A percentile compares a stretch with the other conserved stretches of the same genome.
Evolutionary conservation across 2,888 invertebrate genomes (phyloP).

Genomic region (Biston betularia): DNA sequence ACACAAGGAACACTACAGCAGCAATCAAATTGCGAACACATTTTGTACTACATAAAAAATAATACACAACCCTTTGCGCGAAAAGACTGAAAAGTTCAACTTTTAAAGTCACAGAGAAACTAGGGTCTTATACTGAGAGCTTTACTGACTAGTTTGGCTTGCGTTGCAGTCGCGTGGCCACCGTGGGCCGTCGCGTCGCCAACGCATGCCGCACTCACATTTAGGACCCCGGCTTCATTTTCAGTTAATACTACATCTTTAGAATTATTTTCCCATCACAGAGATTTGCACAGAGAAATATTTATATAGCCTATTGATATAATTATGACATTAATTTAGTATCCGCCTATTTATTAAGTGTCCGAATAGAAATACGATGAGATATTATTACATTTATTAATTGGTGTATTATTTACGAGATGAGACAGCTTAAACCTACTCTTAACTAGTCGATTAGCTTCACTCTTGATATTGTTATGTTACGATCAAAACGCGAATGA

Average conservation of each 20-base stretch:
- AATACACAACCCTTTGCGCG: slow-evolving; percentile 86
- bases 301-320: slow-evolving; percentile 82
- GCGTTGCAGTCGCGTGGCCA: slow-evolving; percentile 14
- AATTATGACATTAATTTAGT: slow-evolving; percentile 77
- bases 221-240: slow-evolving; percentile 69
- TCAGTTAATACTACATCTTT: slow-evolving; percentile 83
- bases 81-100: slow-evolving; percentile 85
- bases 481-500: slow-evolving; percentile 77
- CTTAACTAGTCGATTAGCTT: slow-evolving; percentile 77
- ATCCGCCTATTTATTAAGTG: slow-evolving; percentile 75
- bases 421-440: slow-evolving; percentile 79
- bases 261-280: slow-evolving; percentile 84
- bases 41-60: slow-evolving; percentile 86
- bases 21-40: slow-evolving; percentile 87
- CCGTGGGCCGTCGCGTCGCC: slow-evolving; percentile 20
- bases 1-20: slow-evolving; percentile 84
- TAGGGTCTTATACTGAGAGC: slow-evolving; percentile 56
- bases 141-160: slow-evolving; percentile 36
- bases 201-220: slow-evolving; percentile 54
- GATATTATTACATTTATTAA: slow-evolving; percentile 67
- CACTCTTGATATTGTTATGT: slow-evolving; percentile 71
- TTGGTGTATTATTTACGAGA: slow-evolving; percentile 74
- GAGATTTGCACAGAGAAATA: slow-evolving; percentile 82
- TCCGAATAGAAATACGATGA: slow-evolving; percentile 77
- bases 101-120: slow-evolving; percentile 78